Percentiles rank a stretch among this genome's conserved stretches.
Evolutionary conservation across 92 coral and sea anemone species (phyloP).

Genomic region (Umimayanthus chanpuru): DNA sequence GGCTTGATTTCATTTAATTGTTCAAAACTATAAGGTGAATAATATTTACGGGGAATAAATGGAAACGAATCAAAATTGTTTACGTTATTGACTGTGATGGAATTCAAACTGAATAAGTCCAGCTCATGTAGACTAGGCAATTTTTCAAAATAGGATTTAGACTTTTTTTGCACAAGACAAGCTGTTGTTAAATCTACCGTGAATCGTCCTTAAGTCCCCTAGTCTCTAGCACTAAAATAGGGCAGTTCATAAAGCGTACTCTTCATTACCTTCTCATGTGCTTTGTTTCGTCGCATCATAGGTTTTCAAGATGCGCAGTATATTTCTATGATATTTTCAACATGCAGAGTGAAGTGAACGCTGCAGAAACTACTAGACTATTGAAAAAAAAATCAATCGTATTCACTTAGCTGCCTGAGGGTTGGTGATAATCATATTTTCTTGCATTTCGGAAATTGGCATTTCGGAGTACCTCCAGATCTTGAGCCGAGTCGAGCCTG

Average conservation of each 20-base stretch:
- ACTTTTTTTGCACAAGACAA: neutral
- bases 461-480: conserved; percentile 2
- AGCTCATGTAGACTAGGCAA: neutral
- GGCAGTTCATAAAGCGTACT: neutral
- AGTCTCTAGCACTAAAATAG: neutral
- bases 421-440: neutral
- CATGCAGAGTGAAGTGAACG: neutral
- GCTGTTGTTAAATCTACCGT: neutral
- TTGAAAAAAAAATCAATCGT: neutral
- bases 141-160: neutral
- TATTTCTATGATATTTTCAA: neutral
- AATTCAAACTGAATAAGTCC: neutral
- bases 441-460: neutral
- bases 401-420: neutral
- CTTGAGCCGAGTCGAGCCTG: neutral
- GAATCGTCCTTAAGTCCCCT: neutral
- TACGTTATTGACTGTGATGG: neutral
- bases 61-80: neutral
- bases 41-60: neutral
- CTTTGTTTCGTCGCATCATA: no score
- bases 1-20: neutral
- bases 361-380: neutral
- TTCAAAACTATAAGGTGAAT: neutral
- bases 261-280: neutral
- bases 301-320: neutral